Conservation (phyloP, 2,888 invertebrate genomes). For the Microctonus hyperodae region DNA sequence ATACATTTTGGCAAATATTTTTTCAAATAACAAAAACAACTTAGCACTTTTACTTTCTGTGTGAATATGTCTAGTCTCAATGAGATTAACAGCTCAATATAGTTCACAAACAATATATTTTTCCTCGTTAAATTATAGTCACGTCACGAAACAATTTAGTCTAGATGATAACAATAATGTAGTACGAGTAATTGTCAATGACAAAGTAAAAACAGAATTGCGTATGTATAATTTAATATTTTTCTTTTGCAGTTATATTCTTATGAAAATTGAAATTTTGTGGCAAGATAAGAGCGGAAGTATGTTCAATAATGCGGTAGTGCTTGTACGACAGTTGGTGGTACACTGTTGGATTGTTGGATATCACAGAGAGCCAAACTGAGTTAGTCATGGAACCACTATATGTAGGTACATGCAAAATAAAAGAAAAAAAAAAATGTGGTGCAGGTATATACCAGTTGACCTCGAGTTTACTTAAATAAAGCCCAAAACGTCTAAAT, state of each 20-base stretch:
- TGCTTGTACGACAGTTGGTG: slow-evolving; percentile 6
- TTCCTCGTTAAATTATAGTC: neutral
- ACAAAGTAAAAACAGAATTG: neutral
- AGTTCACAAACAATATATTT: neutral
- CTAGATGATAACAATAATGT: no score
- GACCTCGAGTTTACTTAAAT: neutral
- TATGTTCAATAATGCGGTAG: neutral
- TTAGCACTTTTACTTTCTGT: neutral
- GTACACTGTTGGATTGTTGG: slow-evolving; percentile 17
- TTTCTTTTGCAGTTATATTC: no score
- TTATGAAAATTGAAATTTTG: no score
- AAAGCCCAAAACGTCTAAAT: neutral
- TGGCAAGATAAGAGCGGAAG: neutral
- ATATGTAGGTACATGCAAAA: neutral
- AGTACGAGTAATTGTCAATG: no score
- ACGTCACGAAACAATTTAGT: neutral
- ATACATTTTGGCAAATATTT: slow-evolving; percentile 23
- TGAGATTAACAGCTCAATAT: neutral
- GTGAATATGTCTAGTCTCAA: neutral
- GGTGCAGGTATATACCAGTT: neutral
- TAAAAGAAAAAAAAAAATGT: neutral
- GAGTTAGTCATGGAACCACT: slow-evolving; percentile 5
- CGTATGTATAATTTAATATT: no score
- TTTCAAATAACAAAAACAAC: neutral
- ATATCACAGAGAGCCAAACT: slow-evolving; percentile 14